Evolutionary conservation across 1,140 invertebrate genomes (phyloP), one percentile per base, ranked within the genome.

Genomic region (Formica exsecta): DNA sequence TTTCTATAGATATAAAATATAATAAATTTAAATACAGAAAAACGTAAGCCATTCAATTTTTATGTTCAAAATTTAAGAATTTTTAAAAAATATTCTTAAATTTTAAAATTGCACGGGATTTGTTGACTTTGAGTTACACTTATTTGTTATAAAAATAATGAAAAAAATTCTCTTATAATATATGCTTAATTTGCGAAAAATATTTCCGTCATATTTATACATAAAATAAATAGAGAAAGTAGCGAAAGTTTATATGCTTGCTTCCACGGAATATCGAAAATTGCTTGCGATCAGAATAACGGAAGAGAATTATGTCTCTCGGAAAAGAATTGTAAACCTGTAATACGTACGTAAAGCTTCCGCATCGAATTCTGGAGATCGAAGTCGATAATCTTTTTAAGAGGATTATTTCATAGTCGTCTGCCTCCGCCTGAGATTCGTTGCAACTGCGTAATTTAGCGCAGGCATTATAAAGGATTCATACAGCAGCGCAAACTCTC

Each of bases 321-420:
- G 32, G 9, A 51, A 73, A 44, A 73, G 61, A 73, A 38, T 59
- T 68, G 36, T 73, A 81, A 81, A 81, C 66, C 66, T 22, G 2
- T 86, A 61, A 75, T 57, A 44, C 51, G 16, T 44, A 57, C 32
- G 29, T 51, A 51, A 61, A 73, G 36, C 38, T 1, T 65, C 13
- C 44, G 4, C 54, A 71, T 59, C n/a, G 36, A 62, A 51, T 70
- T 80, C 64, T 11, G 32, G 11, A 66, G 48, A 89, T 89, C 77
- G 61, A 86, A 85, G 79, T 44, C 54, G 85, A 90, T 90, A 90
- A 90, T 89, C 77, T 68, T 59, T 22, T 25, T n/a, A 51, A 79
- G n/a, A 81, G 79, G 85, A 90, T 89, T 84, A 89, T 87, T 74
- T 64, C 74, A 85, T 79, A 84, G 66, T 87, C 76, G 1, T 80